Evolutionary conservation across 2,888 invertebrate genomes (phyloP).

Genomic region (Eupithecia abbreviata): DNA sequence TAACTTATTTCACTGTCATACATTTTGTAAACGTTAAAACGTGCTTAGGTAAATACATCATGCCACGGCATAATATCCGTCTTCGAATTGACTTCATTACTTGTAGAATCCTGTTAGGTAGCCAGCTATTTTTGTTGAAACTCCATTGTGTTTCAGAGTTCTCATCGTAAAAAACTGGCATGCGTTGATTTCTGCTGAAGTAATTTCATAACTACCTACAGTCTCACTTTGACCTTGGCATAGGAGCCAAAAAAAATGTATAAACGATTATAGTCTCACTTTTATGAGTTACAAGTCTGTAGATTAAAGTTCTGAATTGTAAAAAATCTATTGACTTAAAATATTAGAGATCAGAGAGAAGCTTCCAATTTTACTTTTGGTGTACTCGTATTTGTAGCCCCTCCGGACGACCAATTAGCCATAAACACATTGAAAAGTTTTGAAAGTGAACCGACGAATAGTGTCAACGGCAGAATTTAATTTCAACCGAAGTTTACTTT

Average conservation of each 20-base stretch:
- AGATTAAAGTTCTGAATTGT: neutral
- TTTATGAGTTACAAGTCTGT: neutral
- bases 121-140: constrained; percentile 4
- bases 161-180: constrained; percentile 28
- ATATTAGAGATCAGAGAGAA: neutral
- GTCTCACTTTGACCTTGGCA: neutral
- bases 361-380: neutral
- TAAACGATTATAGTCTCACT: neutral
- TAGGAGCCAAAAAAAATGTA: neutral
- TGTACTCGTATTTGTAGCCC: neutral
- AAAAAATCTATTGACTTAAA: neutral
- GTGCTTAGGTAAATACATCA: neutral
- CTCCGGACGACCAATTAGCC: neutral
- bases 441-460: neutral
- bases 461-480: neutral
- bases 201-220: neutral
- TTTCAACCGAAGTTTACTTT: neutral
- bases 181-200: constrained; percentile 18
- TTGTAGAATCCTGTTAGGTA: constrained; percentile 1
- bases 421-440: neutral
- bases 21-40: neutral
- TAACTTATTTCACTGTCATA: neutral
- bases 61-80: neutral
- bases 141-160: constrained; percentile 35
- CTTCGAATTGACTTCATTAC: neutral